phyloP scores from a whole-genome alignment of 2,797 vertebrate species.

The Aulostomus chinensis region DNA sequence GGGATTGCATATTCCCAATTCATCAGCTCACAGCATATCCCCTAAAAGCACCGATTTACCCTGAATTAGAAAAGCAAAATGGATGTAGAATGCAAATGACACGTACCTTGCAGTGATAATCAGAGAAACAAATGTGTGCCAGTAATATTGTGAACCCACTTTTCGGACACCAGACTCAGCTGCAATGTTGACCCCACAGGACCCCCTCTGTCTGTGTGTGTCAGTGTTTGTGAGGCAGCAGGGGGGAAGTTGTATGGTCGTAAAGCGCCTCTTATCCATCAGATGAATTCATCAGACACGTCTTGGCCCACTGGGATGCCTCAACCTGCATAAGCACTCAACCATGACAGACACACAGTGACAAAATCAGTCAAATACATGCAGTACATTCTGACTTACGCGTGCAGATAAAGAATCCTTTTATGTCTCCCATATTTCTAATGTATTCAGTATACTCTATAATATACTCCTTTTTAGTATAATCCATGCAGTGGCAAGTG shows the following conservation, averaged over 20 bases:
- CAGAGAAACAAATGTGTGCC: not conserved
- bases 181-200: constrained; percentile 39
- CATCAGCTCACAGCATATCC: too few relatives aligned
- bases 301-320: constrained; percentile 37
- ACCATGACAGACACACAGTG: constrained; percentile 40
- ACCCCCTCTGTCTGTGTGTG: constrained; percentile 21
- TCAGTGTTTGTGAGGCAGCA: constrained; percentile 28
- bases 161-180: constrained; percentile 33
- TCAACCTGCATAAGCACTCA: constrained; percentile 47
- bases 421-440: too few relatives aligned
- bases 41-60: not conserved
- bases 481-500: too few relatives aligned
- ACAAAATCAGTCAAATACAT: constrained; percentile 12
- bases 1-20: too few relatives aligned
- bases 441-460: too few relatives aligned
- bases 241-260: constrained; percentile 23
- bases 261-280: constrained; percentile 53
- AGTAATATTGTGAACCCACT: not conserved
- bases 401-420: too few relatives aligned
- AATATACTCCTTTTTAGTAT: too few relatives aligned
- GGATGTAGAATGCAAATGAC: constrained; percentile 1
- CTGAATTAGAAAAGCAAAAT: constrained; percentile 4
- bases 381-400: too few relatives aligned
- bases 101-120: constrained; percentile 14
- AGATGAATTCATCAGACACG: constrained; percentile 63